A percentile compares a stretch with the other conserved stretches of the same genome.
phyloP scores from a whole-genome alignment of 1,140 invertebrate species.

The Anastrepha obliqua region DNA sequence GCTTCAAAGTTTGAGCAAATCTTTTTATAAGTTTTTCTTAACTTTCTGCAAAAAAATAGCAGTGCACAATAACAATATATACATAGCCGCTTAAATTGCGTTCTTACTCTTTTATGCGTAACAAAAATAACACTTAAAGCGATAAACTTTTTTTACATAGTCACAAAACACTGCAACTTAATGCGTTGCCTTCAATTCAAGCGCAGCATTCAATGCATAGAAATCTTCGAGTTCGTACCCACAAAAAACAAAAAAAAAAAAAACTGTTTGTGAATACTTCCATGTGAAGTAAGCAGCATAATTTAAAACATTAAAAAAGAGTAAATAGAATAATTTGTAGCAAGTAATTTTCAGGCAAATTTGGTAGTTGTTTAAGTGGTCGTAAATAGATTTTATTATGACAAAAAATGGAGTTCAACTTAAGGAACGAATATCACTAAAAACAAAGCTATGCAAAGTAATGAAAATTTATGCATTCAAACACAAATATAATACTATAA shows the following conservation, averaged over 20 bases:
- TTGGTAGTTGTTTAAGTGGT: slow-evolving; percentile 41
- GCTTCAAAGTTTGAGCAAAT: too few relatives aligned
- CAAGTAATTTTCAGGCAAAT: not conserved
- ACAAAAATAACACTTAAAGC: too few relatives aligned
- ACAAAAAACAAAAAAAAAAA: not conserved
- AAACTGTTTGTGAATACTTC: not conserved
- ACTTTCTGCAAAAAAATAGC: too few relatives aligned
- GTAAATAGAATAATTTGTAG: slow-evolving; percentile 3
- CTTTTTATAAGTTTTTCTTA: too few relatives aligned
- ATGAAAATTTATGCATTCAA: slow-evolving; percentile 9
- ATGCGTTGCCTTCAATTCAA: not conserved
- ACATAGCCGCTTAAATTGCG: not conserved
- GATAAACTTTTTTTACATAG: not conserved
- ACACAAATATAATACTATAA: not conserved
- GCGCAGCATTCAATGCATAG: not conserved
- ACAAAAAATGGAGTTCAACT: not conserved
- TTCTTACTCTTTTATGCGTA: not conserved
- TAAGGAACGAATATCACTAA: not conserved
- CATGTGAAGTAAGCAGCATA: not conserved
- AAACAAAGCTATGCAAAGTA: not conserved
- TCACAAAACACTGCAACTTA: not conserved
- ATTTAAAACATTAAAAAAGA: not conserved
- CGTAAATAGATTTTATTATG: slow-evolving; percentile 3
- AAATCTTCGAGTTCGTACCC: slow-evolving; percentile 11
- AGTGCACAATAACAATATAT: not conserved